Evolutionary conservation across 2,797 vertebrate genomes (phyloP).

Genomic region (Pangasius krempfi): DNA sequence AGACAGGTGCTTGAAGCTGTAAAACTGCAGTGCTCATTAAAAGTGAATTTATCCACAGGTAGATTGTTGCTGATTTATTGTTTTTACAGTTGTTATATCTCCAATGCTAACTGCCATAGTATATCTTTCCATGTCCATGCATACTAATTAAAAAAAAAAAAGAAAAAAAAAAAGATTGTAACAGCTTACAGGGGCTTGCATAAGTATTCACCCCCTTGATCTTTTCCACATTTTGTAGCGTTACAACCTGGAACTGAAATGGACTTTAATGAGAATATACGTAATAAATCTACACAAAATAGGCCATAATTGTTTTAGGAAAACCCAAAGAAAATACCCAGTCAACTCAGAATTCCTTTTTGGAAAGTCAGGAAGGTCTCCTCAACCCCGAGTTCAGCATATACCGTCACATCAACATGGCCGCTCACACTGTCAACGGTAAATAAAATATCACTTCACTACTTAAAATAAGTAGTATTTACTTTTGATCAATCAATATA

Average conservation of each 20-base stretch:
- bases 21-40: background rate
- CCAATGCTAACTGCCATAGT: background rate
- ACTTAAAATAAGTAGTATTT: background rate
- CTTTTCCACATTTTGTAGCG: background rate
- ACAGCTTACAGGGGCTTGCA: background rate
- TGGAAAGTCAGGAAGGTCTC: background rate
- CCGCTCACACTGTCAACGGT: background rate
- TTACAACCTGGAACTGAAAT: background rate
- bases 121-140: background rate
- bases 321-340: background rate
- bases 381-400: background rate
- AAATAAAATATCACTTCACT: background rate
- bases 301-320: background rate
- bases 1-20: background rate
- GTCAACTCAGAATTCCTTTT: background rate
- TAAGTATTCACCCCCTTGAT: background rate
- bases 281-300: background rate
- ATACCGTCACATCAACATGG: background rate
- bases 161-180: background rate
- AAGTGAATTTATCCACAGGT: conserved; percentile 12
- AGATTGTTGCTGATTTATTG: conserved; percentile 4
- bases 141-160: background rate
- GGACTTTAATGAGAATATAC: background rate
- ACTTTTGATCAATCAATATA: background rate
- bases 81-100: background rate